Base-by-base conservation (phyloP, 2,113 vertebrate genomes). In the Cynopterus brachyotis region DNA sequence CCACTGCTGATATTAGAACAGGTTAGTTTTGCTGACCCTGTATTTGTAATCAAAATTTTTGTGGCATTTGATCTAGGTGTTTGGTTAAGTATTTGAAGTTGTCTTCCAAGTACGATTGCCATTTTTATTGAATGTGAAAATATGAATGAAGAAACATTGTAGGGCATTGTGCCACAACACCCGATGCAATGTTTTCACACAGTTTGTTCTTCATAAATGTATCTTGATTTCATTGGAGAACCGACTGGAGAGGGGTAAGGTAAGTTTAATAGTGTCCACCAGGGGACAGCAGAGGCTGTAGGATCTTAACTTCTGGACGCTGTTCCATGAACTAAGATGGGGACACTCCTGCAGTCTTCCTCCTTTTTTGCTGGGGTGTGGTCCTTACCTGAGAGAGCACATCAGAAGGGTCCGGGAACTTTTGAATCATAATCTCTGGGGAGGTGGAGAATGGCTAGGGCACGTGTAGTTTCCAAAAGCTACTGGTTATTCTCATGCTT, bases 261-360 rank as follows among this genome's bases (percentile, higher is more conserved):
- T 57, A 89, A 67, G 32, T 69, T 73, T 69, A 96, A 37, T 30
- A 60, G n/a, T 4, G 11, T 75, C 76, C 97, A 96, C 80, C 72
- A 97, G 97, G 97, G 95, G 96, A 80, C 97, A 97, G 95, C 95
- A 98, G 95, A 97, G 94, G 96, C 95, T 98, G 84, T 9, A 62
- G 80, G 84, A 97, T 96, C 37, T 62, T 53, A 62, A 92, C 45
- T 50, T 0, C 0, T 1, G 22, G 24, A 2, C 0, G 0, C 8
- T 2, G 17, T 32, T 89, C 45, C 64, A 37, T 30, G 10, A 67
- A 17, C 40, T 86, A 69, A 73, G 9, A 24, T 45, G 45, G 89
- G 72, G 79, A 47, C 11, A 37, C 28, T 24, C 28, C 64, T 30
- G 13, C 22, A 47, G 2, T 9, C 2, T 83, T 40, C 45, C 45